Evolutionary conservation across 2,888 invertebrate species (phyloP).

Genomic region (Carabus problematicus): DNA sequence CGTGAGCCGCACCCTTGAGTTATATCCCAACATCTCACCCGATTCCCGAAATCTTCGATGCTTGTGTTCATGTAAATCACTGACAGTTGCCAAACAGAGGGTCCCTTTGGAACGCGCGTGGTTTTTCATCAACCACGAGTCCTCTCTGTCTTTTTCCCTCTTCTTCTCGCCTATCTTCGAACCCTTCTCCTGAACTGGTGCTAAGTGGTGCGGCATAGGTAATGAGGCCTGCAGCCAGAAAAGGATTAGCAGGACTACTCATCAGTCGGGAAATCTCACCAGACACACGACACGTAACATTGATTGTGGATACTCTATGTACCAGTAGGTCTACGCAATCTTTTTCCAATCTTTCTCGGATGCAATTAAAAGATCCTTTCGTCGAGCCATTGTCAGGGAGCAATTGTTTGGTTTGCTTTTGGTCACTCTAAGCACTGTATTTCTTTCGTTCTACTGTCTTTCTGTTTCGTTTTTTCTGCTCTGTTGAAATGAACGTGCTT

Average conservation of each 20-base stretch:
- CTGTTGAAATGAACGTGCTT: conserved; percentile 4
- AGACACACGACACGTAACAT: background rate
- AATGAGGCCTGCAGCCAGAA: conserved; percentile 5
- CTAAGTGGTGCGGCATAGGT: conserved; percentile 6
- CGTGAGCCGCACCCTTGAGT: too few relatives aligned
- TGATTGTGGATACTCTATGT: background rate
- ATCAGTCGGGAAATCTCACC: conserved; percentile 11
- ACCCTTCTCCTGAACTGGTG: background rate
- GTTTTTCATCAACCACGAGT: too few relatives aligned
- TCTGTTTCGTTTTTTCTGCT: background rate
- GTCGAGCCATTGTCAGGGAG: conserved; percentile 27
- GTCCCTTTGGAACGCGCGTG: too few relatives aligned
- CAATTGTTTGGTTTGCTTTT: conserved; percentile 27
- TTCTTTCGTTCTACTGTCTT: background rate
- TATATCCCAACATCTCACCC: too few relatives aligned
- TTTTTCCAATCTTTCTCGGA: conserved; percentile 36
- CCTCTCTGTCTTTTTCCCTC: too few relatives aligned
- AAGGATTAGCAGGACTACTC: background rate
- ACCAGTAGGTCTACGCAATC: background rate
- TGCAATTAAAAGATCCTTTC: conserved; percentile 39
- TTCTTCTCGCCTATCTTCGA: too few relatives aligned
- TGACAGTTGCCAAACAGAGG: too few relatives aligned
- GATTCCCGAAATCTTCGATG: too few relatives aligned
- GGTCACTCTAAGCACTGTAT: conserved; percentile 9
- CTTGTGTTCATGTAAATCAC: too few relatives aligned